phyloP scores from a whole-genome alignment of 2,113 vertebrate genomes.

The Cyanoderma ruficeps region DNA sequence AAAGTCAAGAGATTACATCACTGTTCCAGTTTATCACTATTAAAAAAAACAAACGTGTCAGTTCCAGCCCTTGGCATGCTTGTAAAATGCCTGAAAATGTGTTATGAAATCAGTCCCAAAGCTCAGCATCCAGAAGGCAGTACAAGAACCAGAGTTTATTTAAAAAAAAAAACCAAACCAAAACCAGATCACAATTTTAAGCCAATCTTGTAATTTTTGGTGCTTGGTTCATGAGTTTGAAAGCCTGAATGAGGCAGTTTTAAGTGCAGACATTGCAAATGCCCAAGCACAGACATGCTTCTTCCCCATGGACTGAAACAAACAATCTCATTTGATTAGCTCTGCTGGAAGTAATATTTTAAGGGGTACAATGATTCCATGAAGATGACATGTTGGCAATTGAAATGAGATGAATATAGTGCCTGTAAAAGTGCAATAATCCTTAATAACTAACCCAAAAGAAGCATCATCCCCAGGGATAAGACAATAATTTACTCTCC shows the following conservation, averaged over 20 bases:
- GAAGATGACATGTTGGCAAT: conserved; percentile 60
- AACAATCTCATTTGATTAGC: conserved; percentile 55
- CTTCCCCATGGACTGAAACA: conserved; percentile 5
- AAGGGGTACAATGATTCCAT: conserved; percentile 40
- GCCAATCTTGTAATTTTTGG: neutral
- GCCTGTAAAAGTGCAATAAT: conserved; percentile 65
- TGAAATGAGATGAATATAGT: conserved; percentile 59
- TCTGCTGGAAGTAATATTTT: conserved; percentile 56
- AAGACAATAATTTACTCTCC: conserved; percentile 55
- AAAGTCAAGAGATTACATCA: conserved; percentile 8
- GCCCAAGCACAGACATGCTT: neutral
- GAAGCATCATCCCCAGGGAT: conserved; percentile 55
- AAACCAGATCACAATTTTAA: neutral
- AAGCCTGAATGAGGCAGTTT: neutral
- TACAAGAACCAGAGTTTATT: conserved; percentile 20
- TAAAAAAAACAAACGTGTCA: conserved; percentile 15
- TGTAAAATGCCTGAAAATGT: neutral
- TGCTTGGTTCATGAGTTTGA: neutral
- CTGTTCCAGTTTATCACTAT: neutral
- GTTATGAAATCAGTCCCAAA: conserved; percentile 5
- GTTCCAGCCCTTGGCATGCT: neutral
- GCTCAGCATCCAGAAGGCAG: neutral
- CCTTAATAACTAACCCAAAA: conserved; percentile 67
- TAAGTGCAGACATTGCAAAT: conserved; percentile 16
- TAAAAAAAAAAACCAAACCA: neutral